Base-by-base conservation (phyloP, 2,888 invertebrate genomes). In the Idaea straminata region DNA sequence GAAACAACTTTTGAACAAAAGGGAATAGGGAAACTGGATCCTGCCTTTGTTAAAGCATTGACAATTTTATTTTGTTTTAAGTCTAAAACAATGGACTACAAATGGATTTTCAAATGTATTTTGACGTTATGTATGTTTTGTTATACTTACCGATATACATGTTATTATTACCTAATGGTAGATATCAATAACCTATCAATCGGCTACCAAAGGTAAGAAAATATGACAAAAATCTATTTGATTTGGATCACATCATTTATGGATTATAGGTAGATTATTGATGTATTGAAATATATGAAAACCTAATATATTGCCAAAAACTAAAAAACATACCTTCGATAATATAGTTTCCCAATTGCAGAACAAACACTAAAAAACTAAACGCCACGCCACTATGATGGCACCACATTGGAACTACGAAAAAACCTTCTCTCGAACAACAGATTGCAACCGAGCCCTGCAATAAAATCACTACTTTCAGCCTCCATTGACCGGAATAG, bases 391-490 rank as follows among this genome's bases (percentile, higher is more conserved):
- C 6, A 13, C 47, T 7, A 47, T 47, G 47, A 47, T 47, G 47
- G 47, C 13, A 10, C 47, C 47, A 47, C 10, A 47, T 47, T 10
- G 47, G 13, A 47, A 47, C 47, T 47, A 47, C 47, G 47, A 47
- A 47, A 47, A 47, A 47, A 47, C 47, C 47, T 47, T 7, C 47
- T 47, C 61, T 63, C 63, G 61, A 72, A 73, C 66, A 69, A 72
- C 73, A 70, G 72, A 73, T 70, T 69, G 72, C 65, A 63, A 70
- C 62, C 69, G 68, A 68, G 65, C 67, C 47, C 10, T 65, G 66
- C 63, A 66, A 73, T 72, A 69, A 73, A 73, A 70, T 67, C 68
- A 66, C 67, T 68, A 66, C 71, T 70, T 63, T 69, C 61, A 62
- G 64, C 64, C 69, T 70, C 25, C 65, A 66, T 69, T 47, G 47